Percentiles rank a stretch among this genome's conserved stretches.
Conservation (phyloP, 2,888 invertebrate species). For the Mylabris sibirica region DNA sequence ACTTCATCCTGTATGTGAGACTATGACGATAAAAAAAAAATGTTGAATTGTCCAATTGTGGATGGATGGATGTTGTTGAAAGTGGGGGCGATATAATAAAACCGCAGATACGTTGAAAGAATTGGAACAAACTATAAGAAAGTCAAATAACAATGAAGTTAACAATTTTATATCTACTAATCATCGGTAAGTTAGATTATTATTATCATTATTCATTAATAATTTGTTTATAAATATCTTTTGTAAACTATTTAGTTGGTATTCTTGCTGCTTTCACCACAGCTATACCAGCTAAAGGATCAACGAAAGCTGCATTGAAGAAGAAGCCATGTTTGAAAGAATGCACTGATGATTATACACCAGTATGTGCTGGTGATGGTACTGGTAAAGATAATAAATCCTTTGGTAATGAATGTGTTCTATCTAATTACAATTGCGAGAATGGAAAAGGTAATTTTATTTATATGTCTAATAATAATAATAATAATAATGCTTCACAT, state of each 20-base stretch:
- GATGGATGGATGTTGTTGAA: not conserved
- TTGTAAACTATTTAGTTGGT: constrained; percentile 59
- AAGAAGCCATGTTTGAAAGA: constrained; percentile 67
- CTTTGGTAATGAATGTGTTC: constrained; percentile 70
- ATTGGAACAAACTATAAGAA: not conserved
- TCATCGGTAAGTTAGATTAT: constrained; percentile 45
- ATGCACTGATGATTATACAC: constrained; percentile 65
- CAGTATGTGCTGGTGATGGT: constrained; percentile 71
- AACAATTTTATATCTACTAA: constrained; percentile 40
- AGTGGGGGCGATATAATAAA: constrained; percentile 2
- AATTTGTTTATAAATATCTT: not conserved
- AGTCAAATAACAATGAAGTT: constrained; percentile 42
- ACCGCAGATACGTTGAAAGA: not conserved
- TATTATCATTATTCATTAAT: constrained; percentile 18
- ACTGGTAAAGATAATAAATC: constrained; percentile 65
- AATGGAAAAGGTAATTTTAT: constrained; percentile 67
- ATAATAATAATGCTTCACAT: too few relatives aligned
- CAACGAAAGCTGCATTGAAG: constrained; percentile 66
- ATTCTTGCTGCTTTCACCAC: constrained; percentile 57
- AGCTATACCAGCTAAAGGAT: constrained; percentile 68
- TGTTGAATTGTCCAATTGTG: not conserved
- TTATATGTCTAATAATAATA: not conserved
- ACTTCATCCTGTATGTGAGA: not conserved
- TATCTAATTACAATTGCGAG: constrained; percentile 73
- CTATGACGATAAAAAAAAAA: not conserved